Conservation (phyloP, 2,888 invertebrate genomes). For the Boloria selene region DNA sequence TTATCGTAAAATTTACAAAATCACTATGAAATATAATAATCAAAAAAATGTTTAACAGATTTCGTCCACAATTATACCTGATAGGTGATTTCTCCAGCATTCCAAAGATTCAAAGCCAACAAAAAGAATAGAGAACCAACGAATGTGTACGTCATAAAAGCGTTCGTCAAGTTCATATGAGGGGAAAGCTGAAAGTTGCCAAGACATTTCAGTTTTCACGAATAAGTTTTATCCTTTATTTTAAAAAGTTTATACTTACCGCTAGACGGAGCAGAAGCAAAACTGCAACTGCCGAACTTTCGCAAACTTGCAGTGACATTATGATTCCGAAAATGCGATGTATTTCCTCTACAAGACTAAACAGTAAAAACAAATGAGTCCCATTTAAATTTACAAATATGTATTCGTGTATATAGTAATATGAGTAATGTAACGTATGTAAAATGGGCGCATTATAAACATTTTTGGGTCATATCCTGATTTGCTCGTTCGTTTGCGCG, state of each 20-base stretch:
- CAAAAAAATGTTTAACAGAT: slow-evolving; percentile 12
- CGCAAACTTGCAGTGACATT: slow-evolving; percentile 76
- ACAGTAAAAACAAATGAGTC: not conserved
- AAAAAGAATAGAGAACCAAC: slow-evolving; percentile 67
- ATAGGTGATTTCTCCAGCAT: slow-evolving; percentile 71
- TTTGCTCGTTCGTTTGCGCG: too few relatives aligned
- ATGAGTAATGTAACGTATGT: too few relatives aligned
- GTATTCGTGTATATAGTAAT: too few relatives aligned
- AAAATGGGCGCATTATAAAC: too few relatives aligned
- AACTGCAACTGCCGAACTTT: slow-evolving; percentile 72
- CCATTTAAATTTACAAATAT: too few relatives aligned
- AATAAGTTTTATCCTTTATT: slow-evolving; percentile 31
- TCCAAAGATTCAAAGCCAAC: slow-evolving; percentile 70
- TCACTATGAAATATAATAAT: not conserved
- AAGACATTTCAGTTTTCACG: slow-evolving; percentile 31
- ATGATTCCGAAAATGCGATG: slow-evolving; percentile 72
- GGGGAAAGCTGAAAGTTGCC: slow-evolving; percentile 60
- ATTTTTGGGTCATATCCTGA: too few relatives aligned
- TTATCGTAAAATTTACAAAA: slow-evolving; percentile 18
- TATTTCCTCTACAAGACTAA: slow-evolving; percentile 67
- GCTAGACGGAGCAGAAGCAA: slow-evolving; percentile 70
- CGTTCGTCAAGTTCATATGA: slow-evolving; percentile 66
- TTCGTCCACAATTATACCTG: slow-evolving; percentile 58
- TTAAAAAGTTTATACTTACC: slow-evolving; percentile 51
- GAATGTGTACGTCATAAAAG: slow-evolving; percentile 73